Evolutionary conservation across 92 coral and sea anemone species (phyloP).

Genomic region (Parazoanthus darwini): DNA sequence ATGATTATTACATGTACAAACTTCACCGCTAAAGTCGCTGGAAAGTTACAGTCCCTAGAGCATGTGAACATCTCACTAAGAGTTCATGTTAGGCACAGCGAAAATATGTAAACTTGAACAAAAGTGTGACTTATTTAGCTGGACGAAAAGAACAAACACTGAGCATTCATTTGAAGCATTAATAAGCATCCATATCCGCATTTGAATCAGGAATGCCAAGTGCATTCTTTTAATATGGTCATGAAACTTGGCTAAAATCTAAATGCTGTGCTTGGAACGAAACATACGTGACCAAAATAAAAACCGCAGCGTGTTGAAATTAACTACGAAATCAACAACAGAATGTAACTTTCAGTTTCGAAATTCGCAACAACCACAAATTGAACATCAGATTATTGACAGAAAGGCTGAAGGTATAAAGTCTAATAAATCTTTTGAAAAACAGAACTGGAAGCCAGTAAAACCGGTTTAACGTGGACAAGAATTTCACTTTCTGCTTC

Average conservation of each 20-base stretch:
- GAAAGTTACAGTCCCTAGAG: no score
- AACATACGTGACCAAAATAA: background rate
- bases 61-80: background rate
- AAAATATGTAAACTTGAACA: background rate
- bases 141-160: background rate
- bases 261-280: background rate
- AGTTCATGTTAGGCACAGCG: background rate
- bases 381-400: slow-evolving; percentile 10
- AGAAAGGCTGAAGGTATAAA: slow-evolving; percentile 12
- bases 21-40: background rate
- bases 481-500: slow-evolving; percentile 13
- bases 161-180: background rate
- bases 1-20: background rate
- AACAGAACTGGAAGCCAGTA: slow-evolving; percentile 33
- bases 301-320: background rate
- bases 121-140: background rate
- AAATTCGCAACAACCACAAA: background rate
- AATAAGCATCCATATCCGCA: slow-evolving; percentile 1
- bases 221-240: background rate
- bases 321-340: slow-evolving; percentile 18
- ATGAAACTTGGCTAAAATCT: background rate
- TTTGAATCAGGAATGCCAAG: background rate
- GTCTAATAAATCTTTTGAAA: slow-evolving; percentile 17
- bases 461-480: slow-evolving; percentile 40
- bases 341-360: slow-evolving; percentile 33